Base-by-base conservation (phyloP, 2,888 invertebrate species). In the Watsonalla binaria region DNA sequence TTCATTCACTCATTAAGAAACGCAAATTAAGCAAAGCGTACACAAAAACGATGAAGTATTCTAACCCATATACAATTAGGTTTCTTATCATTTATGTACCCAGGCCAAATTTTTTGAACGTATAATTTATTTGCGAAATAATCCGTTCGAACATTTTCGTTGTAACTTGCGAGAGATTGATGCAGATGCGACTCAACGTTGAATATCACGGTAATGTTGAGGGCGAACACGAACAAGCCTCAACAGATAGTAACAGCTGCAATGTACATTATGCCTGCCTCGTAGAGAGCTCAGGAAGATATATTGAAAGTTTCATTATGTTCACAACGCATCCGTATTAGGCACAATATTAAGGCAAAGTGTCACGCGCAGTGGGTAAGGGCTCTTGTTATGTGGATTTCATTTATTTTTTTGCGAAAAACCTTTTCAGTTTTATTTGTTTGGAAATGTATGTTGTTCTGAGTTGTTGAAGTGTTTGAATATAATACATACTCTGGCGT, bases 191-290 rank as follows among this genome's bases (percentile, higher is more conserved):
- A 24, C 24, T 24, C 24, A 24, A 24, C 24, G 24, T 55, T 52
- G 35, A 55, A 54, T 55, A 61, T 56, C 54, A 54, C 50, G 53
- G 13, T 54, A 54, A 57, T 49, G 57, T 55, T 51, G 45, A 51
- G 56, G 14, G 14, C 54, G 51, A 54, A 55, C 14, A 46, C 15
- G 52, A 48, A 34, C 46, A 42, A 11, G 11, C 42, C 11, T 42
- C 11, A 11, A 42, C 8, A 42, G 42, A 0, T 42, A 9, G 42
- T 11, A 42, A 42, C 42, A 42, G 9, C 11, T 42, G 42, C 42
- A 11, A 42, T 11, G 11, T 42, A 42, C 42, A 42, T 42, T 42
- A 42, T 42, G 37, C 8, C 37, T 37, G 39, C 39, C 42, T 42
- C 11, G 11, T 11, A 42, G 42, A 11, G 42, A 11, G 9, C 11